These are phyloP conservation scores for Hyppa rectilinea DNA, from an alignment of 2,888 invertebrate genomes.

Conservation along the genomic window DNA sequence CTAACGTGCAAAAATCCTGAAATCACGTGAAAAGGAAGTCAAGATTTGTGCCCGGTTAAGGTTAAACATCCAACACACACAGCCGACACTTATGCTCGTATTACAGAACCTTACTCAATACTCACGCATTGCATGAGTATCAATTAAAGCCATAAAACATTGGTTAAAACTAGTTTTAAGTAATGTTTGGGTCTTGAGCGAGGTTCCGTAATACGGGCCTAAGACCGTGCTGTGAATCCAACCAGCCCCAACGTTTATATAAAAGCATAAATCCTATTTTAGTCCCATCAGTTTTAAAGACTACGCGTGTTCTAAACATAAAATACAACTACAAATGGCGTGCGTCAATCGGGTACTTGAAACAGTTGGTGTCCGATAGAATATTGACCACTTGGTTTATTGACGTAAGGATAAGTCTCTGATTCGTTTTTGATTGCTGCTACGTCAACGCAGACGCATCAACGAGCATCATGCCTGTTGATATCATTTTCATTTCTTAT, in stretches of 20 bases:
- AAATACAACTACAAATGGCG: conserved; percentile 23
- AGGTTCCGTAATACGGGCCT: too few species aligned
- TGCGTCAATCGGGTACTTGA: conserved; percentile 52
- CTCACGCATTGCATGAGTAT: too few species aligned
- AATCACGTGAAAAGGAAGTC: too few species aligned
- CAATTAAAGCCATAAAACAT: too few species aligned
- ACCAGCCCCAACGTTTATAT: not conserved
- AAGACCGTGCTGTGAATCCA: not conserved
- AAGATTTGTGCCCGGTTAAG: too few species aligned
- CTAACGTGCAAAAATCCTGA: too few species aligned
- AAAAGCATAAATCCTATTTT: not conserved
- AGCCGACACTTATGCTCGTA: too few species aligned
- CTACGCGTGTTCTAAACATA: not conserved
- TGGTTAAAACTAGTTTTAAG: too few species aligned
- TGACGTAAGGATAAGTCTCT: conserved; percentile 44
- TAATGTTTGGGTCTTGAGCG: too few species aligned
- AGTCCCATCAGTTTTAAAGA: not conserved
- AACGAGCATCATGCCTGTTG: conserved; percentile 7
- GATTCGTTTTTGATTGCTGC: conserved; percentile 50
- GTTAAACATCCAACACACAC: too few species aligned
- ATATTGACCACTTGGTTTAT: conserved; percentile 50
- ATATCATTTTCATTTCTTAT: conserved; percentile 16
- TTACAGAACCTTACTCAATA: too few species aligned
- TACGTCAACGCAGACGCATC: conserved; percentile 41
- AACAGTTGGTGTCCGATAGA: conserved; percentile 31